Evolutionary conservation across 2,888 invertebrate genomes (phyloP), one percentile per base, ranked within the genome.

Genomic region (Gandaritis pyraliata): DNA sequence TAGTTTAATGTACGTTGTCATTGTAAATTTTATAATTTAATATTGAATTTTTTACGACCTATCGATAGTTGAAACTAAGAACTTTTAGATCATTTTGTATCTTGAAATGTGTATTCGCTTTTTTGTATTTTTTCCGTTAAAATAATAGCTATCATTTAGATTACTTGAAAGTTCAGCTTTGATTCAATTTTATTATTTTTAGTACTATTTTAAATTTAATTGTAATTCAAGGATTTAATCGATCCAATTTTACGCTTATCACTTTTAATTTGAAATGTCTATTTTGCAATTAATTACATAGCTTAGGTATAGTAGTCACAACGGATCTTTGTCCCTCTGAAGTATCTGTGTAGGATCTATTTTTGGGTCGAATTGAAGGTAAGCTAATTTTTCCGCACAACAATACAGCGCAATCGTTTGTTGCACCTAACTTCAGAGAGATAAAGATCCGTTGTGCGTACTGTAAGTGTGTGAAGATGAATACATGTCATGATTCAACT

Each of bases 201-300:
- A 51, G 53, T 46, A 41, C n/a, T 59, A 48, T 48, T 39, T 52
- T 55, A 61, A 58, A 53, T 61, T 61, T 56, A 59, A 56, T 65
- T 58, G 54, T 58, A 48, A 30, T 52, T 16, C 33, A 53, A 47
- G 56, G 60, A 58, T 64, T 61, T 10, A 16, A 57, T 33, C 11
- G 43, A 58, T 61, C 61, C 68, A 48, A 54, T 58, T 51, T 58
- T 66, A 68, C 64, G 65, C 65, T 65, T 68, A 55, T 63, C 53
- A 56, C 54, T 55, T 58, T 63, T 48, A 58, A 53, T 58, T 66
- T 36, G 43, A 58, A 65, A 55, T 64, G 62, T 60, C 53, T 61
- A 61, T 56, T 64, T 49, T 62, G 47, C 41, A 41, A 61, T 63
- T 45, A 43, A 16, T 11, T 41, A 41, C 6, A 23, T 23, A 10